Percentiles rank a stretch among this genome's conserved stretches.
phyloP scores from a whole-genome alignment of 2,113 vertebrate genomes.

The Coregonus clupeaformis region DNA sequence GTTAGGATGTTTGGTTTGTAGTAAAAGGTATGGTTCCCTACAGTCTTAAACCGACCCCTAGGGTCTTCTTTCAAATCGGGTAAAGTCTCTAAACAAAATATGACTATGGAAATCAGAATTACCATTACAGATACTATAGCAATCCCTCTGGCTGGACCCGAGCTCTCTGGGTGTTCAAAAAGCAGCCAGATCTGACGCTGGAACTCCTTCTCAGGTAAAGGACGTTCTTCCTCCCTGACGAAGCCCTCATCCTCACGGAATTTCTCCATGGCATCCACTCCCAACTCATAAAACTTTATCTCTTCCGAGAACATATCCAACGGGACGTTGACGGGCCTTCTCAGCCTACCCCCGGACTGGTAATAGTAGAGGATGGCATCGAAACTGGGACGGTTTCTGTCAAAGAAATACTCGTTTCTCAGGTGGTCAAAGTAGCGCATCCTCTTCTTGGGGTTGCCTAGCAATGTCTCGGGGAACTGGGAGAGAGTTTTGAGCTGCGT shows the following conservation, averaged over 20 bases:
- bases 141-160: slow-evolving; percentile 90
- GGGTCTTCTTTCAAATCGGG: slow-evolving; percentile 91
- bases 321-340: slow-evolving; percentile 93
- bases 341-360: slow-evolving; percentile 91
- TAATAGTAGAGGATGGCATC: slow-evolving; percentile 89
- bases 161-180: slow-evolving; percentile 97
- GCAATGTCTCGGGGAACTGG: slow-evolving; percentile 78
- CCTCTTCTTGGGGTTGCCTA: slow-evolving; percentile 83
- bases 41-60: slow-evolving; percentile 59
- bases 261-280: slow-evolving; percentile 97
- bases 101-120: slow-evolving; percentile 98
- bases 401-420: slow-evolving; percentile 87
- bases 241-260: slow-evolving; percentile 99
- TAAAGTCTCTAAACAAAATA: slow-evolving; percentile 97
- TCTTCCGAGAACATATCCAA: slow-evolving; percentile 99
- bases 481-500: slow-evolving; percentile 77
- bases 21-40: slow-evolving; percentile 85
- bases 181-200: slow-evolving; percentile 97
- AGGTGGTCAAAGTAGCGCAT: slow-evolving; percentile 97
- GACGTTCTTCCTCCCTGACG: slow-evolving; percentile 94
- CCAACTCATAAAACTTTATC: slow-evolving; percentile 98
- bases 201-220: slow-evolving; percentile 91
- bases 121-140: slow-evolving; percentile 98
- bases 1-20: slow-evolving; percentile 91
- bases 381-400: slow-evolving; percentile 78